Evolutionary conservation across 1,140 invertebrate genomes (phyloP).

Genomic region (Metaphire vulgaris): DNA sequence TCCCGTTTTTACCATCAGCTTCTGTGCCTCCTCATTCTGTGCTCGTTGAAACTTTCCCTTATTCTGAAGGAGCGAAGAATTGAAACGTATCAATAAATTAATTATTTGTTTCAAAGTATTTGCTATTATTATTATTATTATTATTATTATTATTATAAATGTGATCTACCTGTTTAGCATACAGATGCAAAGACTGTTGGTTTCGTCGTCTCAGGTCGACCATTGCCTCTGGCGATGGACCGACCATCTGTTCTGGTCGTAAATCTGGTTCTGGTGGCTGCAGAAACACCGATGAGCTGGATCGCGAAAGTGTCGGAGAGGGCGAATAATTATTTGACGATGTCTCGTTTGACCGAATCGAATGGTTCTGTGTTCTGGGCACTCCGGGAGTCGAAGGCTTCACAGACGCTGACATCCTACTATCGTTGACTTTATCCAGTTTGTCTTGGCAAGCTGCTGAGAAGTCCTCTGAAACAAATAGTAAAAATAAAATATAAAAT

Average conservation of each 20-base stretch:
- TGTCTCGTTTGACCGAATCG: neutral
- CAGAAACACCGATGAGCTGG: constrained; percentile 34
- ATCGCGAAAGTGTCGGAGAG: constrained; percentile 3
- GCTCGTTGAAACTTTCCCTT: constrained; percentile 38
- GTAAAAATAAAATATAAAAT: no score
- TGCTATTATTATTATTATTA: no score
- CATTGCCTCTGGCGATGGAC: constrained; percentile 44
- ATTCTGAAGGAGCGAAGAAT: no score
- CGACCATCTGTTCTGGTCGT: constrained; percentile 36
- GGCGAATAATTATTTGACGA: constrained; percentile 17
- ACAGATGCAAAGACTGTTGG: constrained; percentile 14
- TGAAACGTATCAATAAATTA: no score
- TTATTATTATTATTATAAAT: no score
- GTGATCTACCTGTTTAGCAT: neutral
- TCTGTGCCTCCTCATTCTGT: constrained; percentile 36
- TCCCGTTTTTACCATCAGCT: constrained; percentile 41
- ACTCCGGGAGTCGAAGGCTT: no score
- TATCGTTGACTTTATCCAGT: no score
- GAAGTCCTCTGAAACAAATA: no score
- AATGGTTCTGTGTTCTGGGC: no score
- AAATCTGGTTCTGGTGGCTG: constrained; percentile 38
- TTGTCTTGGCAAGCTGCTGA: no score
- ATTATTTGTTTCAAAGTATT: no score
- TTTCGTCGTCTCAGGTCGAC: constrained; percentile 38
- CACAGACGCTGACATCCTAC: no score